phyloP scores from a whole-genome alignment of 2,113 vertebrate species.

The Spheniscus mendiculus region DNA sequence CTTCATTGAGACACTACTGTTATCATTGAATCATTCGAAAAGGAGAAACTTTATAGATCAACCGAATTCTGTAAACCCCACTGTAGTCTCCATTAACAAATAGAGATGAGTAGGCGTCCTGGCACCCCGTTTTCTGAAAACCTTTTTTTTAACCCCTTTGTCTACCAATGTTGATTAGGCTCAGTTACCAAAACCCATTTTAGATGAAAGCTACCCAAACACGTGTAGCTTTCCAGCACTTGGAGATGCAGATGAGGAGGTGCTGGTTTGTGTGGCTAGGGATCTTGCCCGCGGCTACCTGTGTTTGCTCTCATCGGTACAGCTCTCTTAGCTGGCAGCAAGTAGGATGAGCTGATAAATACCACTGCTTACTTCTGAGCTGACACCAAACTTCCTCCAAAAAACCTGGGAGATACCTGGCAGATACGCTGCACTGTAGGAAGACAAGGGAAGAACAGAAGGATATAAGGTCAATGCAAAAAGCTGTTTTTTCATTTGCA shows the following conservation, averaged over 20 bases:
- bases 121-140: background rate
- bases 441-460: background rate
- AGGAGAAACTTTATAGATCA: background rate
- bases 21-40: background rate
- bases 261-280: background rate
- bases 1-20: background rate
- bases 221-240: background rate
- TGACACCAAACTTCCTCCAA: background rate
- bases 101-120: background rate
- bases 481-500: background rate
- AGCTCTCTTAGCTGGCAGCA: background rate
- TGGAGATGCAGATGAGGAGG: background rate
- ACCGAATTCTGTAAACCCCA: background rate
- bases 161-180: background rate
- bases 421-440: background rate
- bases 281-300: background rate
- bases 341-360: background rate
- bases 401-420: background rate
- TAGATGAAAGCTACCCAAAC: too few relatives aligned
- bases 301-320: background rate
- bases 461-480: background rate
- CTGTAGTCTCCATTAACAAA: background rate
- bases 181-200: background rate
- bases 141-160: background rate
- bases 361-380: background rate